Evolutionary conservation across 2,113 vertebrate genomes (phyloP).

Genomic region (Pica pica): DNA sequence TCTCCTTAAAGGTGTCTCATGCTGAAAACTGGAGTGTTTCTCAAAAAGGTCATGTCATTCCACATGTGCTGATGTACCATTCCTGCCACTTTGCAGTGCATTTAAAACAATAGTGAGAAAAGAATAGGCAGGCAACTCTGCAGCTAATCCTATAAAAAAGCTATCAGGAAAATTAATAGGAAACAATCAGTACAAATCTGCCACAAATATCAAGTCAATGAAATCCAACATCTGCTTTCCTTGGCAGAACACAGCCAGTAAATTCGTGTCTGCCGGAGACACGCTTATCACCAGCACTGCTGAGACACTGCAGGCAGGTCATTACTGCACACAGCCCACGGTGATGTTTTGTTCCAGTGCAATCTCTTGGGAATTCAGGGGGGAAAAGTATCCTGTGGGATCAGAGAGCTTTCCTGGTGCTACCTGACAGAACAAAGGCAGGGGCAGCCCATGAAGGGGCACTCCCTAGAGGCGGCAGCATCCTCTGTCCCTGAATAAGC

Average conservation of each 20-base stretch:
- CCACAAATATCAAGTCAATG: slow-evolving; percentile 27
- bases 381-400: background rate
- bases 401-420: background rate
- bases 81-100: background rate
- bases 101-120: background rate
- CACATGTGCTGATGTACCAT: rapidly evolving
- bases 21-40: background rate
- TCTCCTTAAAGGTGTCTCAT: background rate
- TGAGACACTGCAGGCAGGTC: background rate
- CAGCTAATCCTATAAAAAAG: background rate
- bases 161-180: slow-evolving; percentile 42
- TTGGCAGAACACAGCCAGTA: slow-evolving; percentile 14
- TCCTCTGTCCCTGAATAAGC: background rate
- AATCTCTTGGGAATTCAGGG: background rate
- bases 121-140: background rate
- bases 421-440: background rate
- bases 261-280: background rate
- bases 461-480: background rate
- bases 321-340: background rate
- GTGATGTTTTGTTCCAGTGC: background rate
- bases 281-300: background rate
- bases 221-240: slow-evolving; percentile 55
- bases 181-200: slow-evolving; percentile 43
- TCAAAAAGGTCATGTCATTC: background rate
- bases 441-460: background rate